Percentiles rank a stretch among this genome's conserved stretches.
phyloP scores from a whole-genome alignment of 1,140 invertebrate species.

The Philopotamus ludificatus region DNA sequence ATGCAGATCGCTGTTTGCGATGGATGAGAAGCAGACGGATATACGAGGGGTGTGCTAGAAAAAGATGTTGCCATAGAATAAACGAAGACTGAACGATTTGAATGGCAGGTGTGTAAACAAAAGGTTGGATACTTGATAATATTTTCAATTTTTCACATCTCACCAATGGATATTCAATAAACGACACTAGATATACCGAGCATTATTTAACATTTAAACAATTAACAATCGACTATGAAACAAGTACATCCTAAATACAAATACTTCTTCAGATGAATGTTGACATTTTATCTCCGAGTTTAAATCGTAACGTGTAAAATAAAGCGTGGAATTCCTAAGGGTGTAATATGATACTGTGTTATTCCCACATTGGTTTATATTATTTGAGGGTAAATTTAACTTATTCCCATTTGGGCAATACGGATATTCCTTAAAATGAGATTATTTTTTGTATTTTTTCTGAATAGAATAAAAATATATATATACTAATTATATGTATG shows the following conservation, averaged over 20 bases:
- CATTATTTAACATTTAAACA: too few relatives aligned
- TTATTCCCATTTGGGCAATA: neutral
- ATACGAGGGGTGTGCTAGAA: neutral
- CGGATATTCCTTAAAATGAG: neutral
- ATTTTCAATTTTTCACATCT: neutral
- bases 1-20: neutral
- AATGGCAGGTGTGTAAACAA: conserved; percentile 20
- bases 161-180: too few relatives aligned
- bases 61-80: neutral
- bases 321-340: conserved; percentile 1
- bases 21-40: neutral
- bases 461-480: too few relatives aligned
- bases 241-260: too few relatives aligned
- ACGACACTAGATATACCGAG: too few relatives aligned
- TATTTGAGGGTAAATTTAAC: neutral
- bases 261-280: too few relatives aligned
- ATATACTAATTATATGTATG: too few relatives aligned
- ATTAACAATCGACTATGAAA: too few relatives aligned
- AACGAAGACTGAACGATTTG: conserved; percentile 13
- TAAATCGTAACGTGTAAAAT: neutral
- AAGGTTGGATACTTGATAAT: conserved; percentile 9
- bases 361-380: conserved; percentile 6
- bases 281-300: too few relatives aligned
- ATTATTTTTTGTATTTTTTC: too few relatives aligned
- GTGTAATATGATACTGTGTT: conserved; percentile 25